These are phyloP conservation scores for Allolobophora icterica DNA, from an alignment of 2,888 invertebrate genomes.

Conservation along the genomic window DNA sequence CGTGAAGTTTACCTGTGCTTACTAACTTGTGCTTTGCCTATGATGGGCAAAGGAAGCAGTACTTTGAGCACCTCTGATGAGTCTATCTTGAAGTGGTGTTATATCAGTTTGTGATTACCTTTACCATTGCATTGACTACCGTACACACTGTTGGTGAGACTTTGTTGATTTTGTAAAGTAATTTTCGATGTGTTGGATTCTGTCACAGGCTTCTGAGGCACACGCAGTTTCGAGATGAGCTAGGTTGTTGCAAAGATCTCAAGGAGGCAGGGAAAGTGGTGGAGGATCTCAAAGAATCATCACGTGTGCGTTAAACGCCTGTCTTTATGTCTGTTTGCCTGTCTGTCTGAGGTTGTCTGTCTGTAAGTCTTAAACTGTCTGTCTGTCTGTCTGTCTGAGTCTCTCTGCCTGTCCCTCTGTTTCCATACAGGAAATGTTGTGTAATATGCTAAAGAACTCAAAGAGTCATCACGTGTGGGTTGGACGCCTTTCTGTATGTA, in stretches of 20 bases:
- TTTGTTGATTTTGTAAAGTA: not conserved
- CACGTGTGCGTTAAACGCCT: constrained; percentile 3
- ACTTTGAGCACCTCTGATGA: too few relatives aligned
- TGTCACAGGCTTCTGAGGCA: constrained; percentile 23
- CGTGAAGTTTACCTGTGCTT: too few relatives aligned
- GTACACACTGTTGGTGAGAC: too few relatives aligned
- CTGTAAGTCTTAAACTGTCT: not conserved
- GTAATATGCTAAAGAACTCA: too few relatives aligned
- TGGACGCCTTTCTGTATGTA: not conserved
- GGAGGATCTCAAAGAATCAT: constrained; percentile 19
- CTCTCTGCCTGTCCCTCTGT: not conserved
- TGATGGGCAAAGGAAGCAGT: too few relatives aligned
- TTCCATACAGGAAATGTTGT: too few relatives aligned
- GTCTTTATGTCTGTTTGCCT: not conserved
- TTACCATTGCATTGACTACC: too few relatives aligned
- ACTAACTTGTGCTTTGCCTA: too few relatives aligned
- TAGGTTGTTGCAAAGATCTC: constrained; percentile 29
- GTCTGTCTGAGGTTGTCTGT: not conserved
- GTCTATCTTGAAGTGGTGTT: too few relatives aligned
- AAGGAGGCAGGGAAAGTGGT: constrained; percentile 27
- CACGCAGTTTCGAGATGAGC: constrained; percentile 25
- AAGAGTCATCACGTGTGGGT: too few relatives aligned
- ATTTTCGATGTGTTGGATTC: not conserved
- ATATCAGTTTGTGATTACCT: too few relatives aligned
- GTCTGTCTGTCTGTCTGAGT: too few relatives aligned